phyloP scores from a whole-genome alignment of 2,888 invertebrate genomes.

The Laspeyria flexula region DNA sequence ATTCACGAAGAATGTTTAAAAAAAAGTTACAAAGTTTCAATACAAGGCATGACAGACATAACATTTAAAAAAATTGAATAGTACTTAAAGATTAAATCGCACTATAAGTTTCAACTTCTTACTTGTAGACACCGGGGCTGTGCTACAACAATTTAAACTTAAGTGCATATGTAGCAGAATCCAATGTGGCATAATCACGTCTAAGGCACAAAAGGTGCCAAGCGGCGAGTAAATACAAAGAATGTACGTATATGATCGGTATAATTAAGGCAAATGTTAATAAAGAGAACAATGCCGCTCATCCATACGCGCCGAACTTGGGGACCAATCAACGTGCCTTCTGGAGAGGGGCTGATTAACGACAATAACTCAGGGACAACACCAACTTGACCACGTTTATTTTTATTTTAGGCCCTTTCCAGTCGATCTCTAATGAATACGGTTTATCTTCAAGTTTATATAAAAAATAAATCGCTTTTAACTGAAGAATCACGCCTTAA shows the following conservation, averaged over 20 bases:
- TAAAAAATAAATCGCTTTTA: constrained; percentile 86
- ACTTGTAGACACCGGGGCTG: background rate
- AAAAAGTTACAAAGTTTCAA: background rate
- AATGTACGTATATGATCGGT: constrained; percentile 56
- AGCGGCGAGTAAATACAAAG: constrained; percentile 38
- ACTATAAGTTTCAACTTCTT: constrained; percentile 9
- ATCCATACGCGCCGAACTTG: constrained; percentile 48
- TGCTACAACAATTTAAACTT: constrained; percentile 1
- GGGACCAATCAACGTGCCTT: constrained; percentile 76
- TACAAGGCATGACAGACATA: background rate
- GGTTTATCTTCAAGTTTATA: constrained; percentile 84
- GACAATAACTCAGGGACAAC: constrained; percentile 83
- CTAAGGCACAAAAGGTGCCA: constrained; percentile 40
- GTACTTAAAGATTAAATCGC: constrained; percentile 19
- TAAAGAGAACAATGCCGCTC: constrained; percentile 69
- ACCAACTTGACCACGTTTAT: constrained; percentile 80
- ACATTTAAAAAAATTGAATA: constrained; percentile 3
- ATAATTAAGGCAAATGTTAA: constrained; percentile 70
- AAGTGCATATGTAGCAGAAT: constrained; percentile 14
- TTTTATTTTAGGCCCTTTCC: constrained; percentile 83
- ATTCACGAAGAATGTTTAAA: background rate
- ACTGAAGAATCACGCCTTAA: constrained; percentile 86
- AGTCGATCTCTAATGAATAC: constrained; percentile 86
- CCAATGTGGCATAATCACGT: constrained; percentile 15
- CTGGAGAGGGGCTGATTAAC: constrained; percentile 75